These are phyloP conservation scores for Caranx melampygus DNA, from an alignment of 2,113 vertebrate species.

Conservation along the genomic window DNA sequence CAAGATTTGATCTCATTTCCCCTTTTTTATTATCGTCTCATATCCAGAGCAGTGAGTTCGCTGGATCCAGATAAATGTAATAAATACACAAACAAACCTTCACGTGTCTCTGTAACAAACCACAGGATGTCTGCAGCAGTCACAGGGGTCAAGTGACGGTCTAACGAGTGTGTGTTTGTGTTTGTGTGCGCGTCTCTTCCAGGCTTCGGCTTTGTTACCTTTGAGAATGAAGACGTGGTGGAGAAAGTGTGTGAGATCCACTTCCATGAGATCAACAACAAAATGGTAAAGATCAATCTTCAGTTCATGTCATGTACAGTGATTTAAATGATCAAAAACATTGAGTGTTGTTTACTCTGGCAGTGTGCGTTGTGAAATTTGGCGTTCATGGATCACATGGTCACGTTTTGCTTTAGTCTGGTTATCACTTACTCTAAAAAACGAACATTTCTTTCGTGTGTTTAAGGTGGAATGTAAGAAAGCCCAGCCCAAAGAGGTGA, in stretches of 20 bases:
- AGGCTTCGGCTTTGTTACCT: conserved; percentile 99
- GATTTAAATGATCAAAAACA: neutral
- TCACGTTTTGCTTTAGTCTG: neutral
- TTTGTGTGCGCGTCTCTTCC: conserved; percentile 41
- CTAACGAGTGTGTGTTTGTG: conserved; percentile 14
- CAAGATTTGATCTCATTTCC: neutral
- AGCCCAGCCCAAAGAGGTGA: conserved; percentile 99
- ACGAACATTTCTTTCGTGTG: neutral
- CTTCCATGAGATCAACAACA: conserved; percentile 99
- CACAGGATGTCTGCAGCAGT: too few species aligned
- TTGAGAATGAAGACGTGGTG: conserved; percentile 98
- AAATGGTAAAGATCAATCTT: conserved; percentile 87
- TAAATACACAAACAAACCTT: neutral
- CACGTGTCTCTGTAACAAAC: neutral
- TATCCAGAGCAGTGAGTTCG: neutral
- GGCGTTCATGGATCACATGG: neutral
- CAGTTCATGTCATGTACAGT: neutral
- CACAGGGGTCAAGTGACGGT: neutral
- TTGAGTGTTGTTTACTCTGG: neutral
- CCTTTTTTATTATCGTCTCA: neutral
- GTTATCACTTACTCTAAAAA: neutral
- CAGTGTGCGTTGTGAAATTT: neutral
- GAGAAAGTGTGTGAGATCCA: conserved; percentile 99
- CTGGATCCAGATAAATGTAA: neutral
- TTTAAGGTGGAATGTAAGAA: conserved; percentile 98